Conservation (phyloP, 2,888 invertebrate species). For the Cyclophora albipunctata region DNA sequence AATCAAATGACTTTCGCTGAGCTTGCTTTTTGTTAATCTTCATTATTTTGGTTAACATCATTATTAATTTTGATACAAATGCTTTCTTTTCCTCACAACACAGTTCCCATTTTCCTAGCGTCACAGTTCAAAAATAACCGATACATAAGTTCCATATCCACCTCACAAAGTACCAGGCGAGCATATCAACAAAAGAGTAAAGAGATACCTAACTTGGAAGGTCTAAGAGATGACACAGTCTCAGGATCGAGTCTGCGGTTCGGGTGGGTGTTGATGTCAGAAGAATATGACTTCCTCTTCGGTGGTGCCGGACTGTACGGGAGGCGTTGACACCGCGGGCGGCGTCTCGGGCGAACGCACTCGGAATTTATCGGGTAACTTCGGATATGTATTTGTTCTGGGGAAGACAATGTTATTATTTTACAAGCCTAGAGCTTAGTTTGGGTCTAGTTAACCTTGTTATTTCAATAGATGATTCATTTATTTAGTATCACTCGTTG, state of each 20-base stretch:
- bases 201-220: constrained; percentile 20
- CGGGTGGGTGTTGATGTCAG: constrained; percentile 66
- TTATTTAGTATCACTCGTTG: background rate
- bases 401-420: background rate
- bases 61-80: no score
- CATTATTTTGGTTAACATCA: no score
- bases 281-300: constrained; percentile 82
- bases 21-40: no score
- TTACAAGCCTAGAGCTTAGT: background rate
- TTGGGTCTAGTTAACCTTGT: no score
- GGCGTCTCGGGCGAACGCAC: constrained; percentile 69
- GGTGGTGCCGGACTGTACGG: constrained; percentile 25
- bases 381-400: constrained; percentile 83
- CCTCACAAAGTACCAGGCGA: no score
- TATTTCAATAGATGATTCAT: background rate
- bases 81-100: no score
- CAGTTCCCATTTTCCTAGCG: no score
- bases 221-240: constrained; percentile 60
- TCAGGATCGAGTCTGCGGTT: constrained; percentile 50
- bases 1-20: no score
- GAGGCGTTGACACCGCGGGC: constrained; percentile 21
- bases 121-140: no score
- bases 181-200: background rate
- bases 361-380: constrained; percentile 81
- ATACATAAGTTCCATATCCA: no score